phyloP scores from a whole-genome alignment of 2,113 vertebrate species.

The Oostethus manadensis region DNA sequence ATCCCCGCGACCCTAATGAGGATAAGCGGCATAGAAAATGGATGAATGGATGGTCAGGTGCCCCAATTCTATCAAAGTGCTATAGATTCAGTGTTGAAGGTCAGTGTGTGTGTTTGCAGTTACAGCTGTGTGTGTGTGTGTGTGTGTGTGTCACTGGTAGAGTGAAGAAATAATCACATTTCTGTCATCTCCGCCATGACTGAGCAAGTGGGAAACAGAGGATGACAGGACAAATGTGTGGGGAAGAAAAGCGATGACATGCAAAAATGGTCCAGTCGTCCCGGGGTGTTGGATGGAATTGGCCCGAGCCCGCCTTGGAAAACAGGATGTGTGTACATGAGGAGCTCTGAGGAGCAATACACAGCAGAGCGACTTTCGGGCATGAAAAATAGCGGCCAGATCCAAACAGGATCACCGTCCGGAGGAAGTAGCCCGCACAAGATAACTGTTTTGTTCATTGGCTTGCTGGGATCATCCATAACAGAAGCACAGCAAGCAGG shows the following conservation, averaged over 20 bases:
- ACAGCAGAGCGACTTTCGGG: slow-evolving; percentile 40
- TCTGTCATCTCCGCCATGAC: neutral
- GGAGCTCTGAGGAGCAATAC: slow-evolving; percentile 40
- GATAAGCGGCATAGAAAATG: too few relatives aligned
- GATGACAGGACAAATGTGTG: slow-evolving; percentile 15
- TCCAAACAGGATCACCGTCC: slow-evolving; percentile 55
- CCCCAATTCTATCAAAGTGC: too few relatives aligned
- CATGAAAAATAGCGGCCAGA: slow-evolving; percentile 47
- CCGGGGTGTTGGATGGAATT: slow-evolving; percentile 10
- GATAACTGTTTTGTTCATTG: slow-evolving; percentile 69
- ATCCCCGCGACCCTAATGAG: too few relatives aligned
- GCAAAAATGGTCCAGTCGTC: slow-evolving; percentile 20
- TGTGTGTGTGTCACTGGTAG: neutral
- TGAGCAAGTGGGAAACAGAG: slow-evolving; percentile 15
- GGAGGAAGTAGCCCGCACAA: slow-evolving; percentile 56
- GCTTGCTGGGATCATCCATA: slow-evolving; percentile 68
- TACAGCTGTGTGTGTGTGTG: neutral
- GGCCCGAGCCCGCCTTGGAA: neutral
- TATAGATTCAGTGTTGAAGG: slow-evolving; percentile 5
- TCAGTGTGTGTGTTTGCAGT: neutral
- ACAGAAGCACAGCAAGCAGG: slow-evolving; percentile 46
- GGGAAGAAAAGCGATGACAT: slow-evolving; percentile 16
- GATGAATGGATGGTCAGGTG: too few relatives aligned
- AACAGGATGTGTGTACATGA: slow-evolving; percentile 12
- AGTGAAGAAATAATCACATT: slow-evolving; percentile 6